These are phyloP conservation scores for Oreohelix idahoensis DNA, from an alignment of 1,140 invertebrate species.

Conservation along the genomic window DNA sequence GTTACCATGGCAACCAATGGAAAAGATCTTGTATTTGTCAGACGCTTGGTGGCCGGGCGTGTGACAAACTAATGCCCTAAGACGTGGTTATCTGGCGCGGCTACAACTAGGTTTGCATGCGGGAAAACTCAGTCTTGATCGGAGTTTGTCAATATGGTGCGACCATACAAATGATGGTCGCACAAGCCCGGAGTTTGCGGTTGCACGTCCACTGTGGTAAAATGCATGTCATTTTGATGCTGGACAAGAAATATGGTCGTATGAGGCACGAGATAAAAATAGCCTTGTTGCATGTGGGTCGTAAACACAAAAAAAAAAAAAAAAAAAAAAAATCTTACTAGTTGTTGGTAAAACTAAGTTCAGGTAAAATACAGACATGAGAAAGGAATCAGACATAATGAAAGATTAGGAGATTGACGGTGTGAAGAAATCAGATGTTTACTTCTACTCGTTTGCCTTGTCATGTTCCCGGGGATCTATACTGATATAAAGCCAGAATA, in stretches of 20 bases:
- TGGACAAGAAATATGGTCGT: neutral
- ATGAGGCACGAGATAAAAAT: too few species aligned
- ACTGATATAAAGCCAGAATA: too few species aligned
- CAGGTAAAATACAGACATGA: too few species aligned
- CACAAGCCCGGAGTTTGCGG: neutral
- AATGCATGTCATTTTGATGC: neutral
- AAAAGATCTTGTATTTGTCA: constrained; percentile 13
- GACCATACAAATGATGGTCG: neutral
- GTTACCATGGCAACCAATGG: constrained; percentile 30
- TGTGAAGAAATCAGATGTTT: too few species aligned
- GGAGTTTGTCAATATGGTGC: neutral
- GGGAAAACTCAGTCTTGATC: neutral
- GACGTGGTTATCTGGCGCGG: neutral
- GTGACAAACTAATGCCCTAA: constrained; percentile 22
- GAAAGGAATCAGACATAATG: too few species aligned
- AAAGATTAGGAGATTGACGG: too few species aligned
- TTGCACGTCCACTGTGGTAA: neutral
- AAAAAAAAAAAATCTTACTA: too few species aligned
- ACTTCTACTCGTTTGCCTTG: too few species aligned
- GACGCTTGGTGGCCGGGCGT: neutral
- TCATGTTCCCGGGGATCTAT: too few species aligned
- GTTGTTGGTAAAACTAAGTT: too few species aligned
- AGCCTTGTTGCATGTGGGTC: too few species aligned
- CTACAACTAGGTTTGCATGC: neutral
- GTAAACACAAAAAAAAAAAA: too few species aligned